These are phyloP conservation scores for Melanotaenia maccullochi DNA, from an alignment of 2,797 vertebrate genomes.

Conservation along the genomic window DNA sequence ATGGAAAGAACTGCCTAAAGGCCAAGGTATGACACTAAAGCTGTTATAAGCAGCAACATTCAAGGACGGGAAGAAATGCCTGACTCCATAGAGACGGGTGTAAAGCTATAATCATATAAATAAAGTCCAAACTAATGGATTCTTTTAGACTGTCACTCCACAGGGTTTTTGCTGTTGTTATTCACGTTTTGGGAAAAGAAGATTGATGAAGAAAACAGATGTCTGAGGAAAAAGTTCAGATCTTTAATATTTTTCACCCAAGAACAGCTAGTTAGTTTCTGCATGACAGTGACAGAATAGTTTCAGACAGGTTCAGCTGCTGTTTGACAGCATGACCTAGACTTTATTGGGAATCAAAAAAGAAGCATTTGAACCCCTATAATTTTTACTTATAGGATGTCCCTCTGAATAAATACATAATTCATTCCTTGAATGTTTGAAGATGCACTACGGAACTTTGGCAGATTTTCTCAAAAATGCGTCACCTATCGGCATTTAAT, in stretches of 20 bases:
- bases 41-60: slow-evolving; percentile 6
- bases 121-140: neutral
- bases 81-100: neutral
- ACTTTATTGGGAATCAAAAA: too few relatives aligned
- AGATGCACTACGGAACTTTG: too few relatives aligned
- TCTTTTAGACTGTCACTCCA: neutral
- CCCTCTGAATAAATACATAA: too few relatives aligned
- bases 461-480: too few relatives aligned
- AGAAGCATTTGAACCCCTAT: too few relatives aligned
- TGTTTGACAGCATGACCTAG: too few relatives aligned
- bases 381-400: too few relatives aligned
- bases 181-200: neutral
- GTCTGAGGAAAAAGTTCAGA: neutral
- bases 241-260: neutral
- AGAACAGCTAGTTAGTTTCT: neutral
- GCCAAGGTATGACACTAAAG: neutral
- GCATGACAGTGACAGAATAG: neutral
- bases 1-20: neutral
- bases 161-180: neutral
- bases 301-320: neutral
- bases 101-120: slow-evolving; percentile 7
- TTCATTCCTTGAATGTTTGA: too few relatives aligned
- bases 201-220: neutral
- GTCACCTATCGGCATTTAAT: too few relatives aligned
- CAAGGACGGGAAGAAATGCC: neutral